Evolutionary conservation across 2,797 vertebrate genomes (phyloP).

Genomic region (Hyperoplus immaculatus): DNA sequence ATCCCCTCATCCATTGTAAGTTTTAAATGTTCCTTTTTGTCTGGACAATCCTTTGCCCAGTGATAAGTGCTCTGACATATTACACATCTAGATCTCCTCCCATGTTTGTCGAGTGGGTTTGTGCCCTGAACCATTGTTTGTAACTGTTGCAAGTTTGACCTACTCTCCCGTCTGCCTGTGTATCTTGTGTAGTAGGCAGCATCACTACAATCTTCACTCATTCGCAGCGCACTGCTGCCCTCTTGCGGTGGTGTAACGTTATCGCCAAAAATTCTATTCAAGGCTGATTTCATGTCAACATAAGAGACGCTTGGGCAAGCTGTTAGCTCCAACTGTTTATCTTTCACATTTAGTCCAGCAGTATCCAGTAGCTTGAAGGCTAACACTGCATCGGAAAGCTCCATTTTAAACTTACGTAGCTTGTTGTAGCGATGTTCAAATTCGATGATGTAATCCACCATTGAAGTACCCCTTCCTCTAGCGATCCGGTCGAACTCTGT

Average conservation of each 20-base stretch:
- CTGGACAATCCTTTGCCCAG: no score
- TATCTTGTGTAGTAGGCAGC: no score
- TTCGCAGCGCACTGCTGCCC: neutral
- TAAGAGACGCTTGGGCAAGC: constrained; percentile 2
- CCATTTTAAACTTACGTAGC: constrained; percentile 24
- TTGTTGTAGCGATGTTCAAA: neutral
- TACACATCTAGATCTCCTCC: no score
- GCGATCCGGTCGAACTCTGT: constrained; percentile 15
- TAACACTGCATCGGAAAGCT: constrained; percentile 31
- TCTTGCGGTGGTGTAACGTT: neutral
- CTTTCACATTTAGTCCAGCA: neutral
- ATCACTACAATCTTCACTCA: constrained; percentile 1
- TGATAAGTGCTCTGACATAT: no score
- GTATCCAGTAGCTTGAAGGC: constrained; percentile 38
- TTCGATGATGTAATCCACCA: constrained; percentile 9
- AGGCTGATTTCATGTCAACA: constrained; percentile 24
- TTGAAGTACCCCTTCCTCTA: neutral
- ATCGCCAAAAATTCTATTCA: constrained; percentile 30
- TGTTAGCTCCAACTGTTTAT: neutral
- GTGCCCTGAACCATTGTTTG: no score
- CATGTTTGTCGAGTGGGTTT: no score
- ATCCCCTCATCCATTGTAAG: no score
- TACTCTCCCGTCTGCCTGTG: no score
- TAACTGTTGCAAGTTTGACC: no score
- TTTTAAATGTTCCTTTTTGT: no score